A percentile compares a stretch with the other conserved stretches of the same genome.
Evolutionary conservation across 2,888 invertebrate genomes (phyloP).

Genomic region (Chalcosyrphus nemorum): DNA sequence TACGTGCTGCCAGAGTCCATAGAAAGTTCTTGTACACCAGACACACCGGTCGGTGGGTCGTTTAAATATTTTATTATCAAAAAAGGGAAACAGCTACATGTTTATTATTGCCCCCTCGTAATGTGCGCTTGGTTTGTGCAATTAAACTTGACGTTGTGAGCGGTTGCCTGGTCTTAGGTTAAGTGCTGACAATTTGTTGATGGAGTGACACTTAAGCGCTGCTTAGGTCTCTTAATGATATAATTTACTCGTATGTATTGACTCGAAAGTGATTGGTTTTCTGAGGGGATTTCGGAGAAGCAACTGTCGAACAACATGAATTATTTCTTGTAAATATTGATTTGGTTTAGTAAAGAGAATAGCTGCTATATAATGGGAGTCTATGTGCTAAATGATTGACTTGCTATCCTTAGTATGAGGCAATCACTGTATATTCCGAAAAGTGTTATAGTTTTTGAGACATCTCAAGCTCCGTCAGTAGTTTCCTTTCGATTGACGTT

Average conservation of each 20-base stretch:
- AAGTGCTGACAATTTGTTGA: constrained; percentile 34
- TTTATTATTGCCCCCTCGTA: constrained; percentile 53
- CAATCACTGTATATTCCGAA: no score
- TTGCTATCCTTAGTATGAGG: no score
- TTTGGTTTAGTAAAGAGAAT: no score
- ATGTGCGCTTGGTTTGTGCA: constrained; percentile 28
- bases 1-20: constrained; percentile 12
- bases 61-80: constrained; percentile 41
- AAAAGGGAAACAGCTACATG: constrained; percentile 46
- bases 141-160: neutral
- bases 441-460: no score
- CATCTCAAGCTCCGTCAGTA: no score
- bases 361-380: no score
- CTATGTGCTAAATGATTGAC: no score
- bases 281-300: neutral
- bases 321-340: no score
- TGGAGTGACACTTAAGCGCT: constrained; percentile 48
- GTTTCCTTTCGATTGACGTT: no score
- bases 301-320: neutral
- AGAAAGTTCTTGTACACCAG: constrained; percentile 32
- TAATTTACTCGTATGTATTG: constrained; percentile 21
- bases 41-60: neutral
- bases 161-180: constrained; percentile 41
- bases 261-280: neutral
- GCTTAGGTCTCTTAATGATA: constrained; percentile 18